Conservation (phyloP, 2,113 vertebrate species). For the Psittacus erithacus region DNA sequence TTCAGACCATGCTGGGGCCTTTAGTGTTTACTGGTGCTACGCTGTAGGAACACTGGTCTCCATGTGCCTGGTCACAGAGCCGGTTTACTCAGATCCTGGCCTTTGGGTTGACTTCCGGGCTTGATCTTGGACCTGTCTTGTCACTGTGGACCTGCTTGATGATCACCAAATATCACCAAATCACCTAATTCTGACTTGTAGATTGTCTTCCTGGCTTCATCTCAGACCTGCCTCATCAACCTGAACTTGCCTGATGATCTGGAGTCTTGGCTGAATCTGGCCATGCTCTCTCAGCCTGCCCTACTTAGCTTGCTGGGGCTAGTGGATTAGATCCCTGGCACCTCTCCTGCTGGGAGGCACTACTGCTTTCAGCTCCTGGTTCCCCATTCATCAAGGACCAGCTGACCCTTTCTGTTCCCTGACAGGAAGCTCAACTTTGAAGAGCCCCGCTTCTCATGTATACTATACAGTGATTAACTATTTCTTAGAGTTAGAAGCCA, state of each 20-base stretch:
- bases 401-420: neutral
- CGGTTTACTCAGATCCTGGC: neutral
- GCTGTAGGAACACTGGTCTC: neutral
- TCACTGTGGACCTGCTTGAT: neutral
- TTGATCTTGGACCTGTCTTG: neutral
- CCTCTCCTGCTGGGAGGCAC: neutral
- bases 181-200: neutral
- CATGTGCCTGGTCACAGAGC: neutral
- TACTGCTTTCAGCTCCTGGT: neutral
- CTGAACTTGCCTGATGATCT: neutral
- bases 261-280: neutral
- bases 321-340: neutral
- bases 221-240: neutral
- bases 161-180: neutral
- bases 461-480: rapidly evolving
- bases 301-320: neutral
- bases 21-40: neutral
- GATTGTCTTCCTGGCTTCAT: neutral
- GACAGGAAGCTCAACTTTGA: neutral
- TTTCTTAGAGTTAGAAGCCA: neutral
- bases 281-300: neutral
- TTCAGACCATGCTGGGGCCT: neutral
- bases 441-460: neutral
- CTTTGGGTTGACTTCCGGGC: neutral
- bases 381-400: neutral